Conservation (phyloP, 2,113 vertebrate species). For the Motacilla alba region DNA sequence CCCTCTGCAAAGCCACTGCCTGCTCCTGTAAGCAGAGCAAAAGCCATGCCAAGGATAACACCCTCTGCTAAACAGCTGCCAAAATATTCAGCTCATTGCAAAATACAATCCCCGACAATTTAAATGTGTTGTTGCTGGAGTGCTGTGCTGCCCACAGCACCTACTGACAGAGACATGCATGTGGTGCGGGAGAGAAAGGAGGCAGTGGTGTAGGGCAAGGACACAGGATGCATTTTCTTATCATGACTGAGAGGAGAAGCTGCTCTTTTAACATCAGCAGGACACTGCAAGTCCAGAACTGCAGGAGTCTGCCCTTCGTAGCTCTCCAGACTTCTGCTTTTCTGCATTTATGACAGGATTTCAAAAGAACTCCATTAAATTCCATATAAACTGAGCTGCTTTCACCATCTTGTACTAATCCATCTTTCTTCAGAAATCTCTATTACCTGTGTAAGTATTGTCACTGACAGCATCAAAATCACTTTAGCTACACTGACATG, state of each 20-base stretch:
- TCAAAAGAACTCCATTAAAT: not conserved
- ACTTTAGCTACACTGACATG: not conserved
- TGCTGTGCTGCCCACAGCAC: not conserved
- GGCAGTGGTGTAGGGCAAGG: not conserved
- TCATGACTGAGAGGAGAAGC: not conserved
- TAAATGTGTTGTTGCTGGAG: not conserved
- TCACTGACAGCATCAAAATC: not conserved
- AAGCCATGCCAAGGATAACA: not conserved
- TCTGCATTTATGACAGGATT: not conserved
- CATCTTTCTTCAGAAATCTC: not conserved
- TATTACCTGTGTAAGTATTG: not conserved
- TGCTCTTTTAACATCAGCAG: not conserved
- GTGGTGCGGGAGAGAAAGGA: not conserved
- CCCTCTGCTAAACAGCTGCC: not conserved
- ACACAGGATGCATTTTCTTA: not conserved
- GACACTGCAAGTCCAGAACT: not conserved
- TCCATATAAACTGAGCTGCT: not conserved
- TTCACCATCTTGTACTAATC: not conserved
- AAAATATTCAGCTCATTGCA: not conserved
- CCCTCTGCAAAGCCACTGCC: not conserved
- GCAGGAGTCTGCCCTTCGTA: not conserved
- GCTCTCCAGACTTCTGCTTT: not conserved
- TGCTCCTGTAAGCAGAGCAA: not conserved
- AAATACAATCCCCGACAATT: not conserved
- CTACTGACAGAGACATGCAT: fast-evolving